A percentile compares a stretch with the other conserved stretches of the same genome.
Evolutionary conservation across 2,797 vertebrate genomes (phyloP).

Genomic region (Morus bassanus): DNA sequence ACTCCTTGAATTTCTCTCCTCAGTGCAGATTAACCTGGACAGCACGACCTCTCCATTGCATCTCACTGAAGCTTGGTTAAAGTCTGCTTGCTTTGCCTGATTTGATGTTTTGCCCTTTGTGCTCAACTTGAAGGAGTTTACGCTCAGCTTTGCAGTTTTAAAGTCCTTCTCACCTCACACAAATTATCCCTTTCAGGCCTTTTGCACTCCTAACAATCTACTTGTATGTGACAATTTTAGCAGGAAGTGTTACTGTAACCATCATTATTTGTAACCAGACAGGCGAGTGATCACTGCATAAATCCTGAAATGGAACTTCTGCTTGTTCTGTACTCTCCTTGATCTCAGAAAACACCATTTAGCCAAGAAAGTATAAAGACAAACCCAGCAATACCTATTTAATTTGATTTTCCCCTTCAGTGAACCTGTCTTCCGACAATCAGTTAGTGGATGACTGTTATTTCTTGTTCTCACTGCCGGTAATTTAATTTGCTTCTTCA

Average conservation of each 20-base stretch:
- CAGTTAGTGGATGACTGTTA: neutral
- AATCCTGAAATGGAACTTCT: neutral
- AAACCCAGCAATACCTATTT: neutral
- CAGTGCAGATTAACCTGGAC: neutral
- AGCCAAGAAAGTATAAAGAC: neutral
- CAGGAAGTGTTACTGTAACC: neutral
- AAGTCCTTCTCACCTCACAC: neutral
- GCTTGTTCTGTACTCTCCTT: neutral
- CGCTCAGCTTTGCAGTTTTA: neutral
- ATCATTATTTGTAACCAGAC: neutral
- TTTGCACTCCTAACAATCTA: neutral
- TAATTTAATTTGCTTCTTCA: neutral
- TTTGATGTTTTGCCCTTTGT: neutral
- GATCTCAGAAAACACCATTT: neutral
- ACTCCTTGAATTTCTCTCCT: neutral
- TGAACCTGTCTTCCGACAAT: neutral
- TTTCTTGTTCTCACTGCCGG: neutral
- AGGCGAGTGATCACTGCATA: neutral
- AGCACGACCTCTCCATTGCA: neutral
- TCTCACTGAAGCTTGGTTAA: neutral
- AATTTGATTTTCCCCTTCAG: slow-evolving; percentile 13
- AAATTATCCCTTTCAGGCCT: neutral
- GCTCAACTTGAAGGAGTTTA: neutral
- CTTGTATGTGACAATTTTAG: neutral
- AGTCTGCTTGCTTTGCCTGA: neutral